A percentile compares a stretch with the other conserved stretches of the same genome.
Conservation (phyloP, 1,140 invertebrate genomes). For the Agrilus planipennis region DNA sequence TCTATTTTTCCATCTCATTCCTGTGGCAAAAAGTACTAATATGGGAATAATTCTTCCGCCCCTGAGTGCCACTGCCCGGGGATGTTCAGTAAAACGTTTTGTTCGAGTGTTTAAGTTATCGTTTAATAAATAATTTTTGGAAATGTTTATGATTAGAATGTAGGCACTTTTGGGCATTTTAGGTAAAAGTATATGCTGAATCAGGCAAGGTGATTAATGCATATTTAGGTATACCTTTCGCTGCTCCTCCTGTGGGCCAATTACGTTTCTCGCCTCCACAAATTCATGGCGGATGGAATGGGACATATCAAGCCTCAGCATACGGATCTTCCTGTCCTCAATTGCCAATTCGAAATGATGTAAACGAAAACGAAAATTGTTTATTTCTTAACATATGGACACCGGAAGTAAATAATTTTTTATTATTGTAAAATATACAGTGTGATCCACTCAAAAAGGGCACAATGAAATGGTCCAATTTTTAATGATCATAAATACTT, state of each 20-base stretch:
- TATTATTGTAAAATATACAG: not conserved
- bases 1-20: not conserved
- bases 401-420: constrained; percentile 3
- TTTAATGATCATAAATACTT: too few species aligned
- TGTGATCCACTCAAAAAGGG: too few species aligned
- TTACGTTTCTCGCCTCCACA: constrained; percentile 21
- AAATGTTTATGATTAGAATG: too few species aligned
- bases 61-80: too few species aligned
- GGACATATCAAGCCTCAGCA: constrained; percentile 14
- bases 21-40: too few species aligned
- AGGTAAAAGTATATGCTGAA: constrained; percentile 15
- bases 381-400: constrained; percentile 23
- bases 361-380: constrained; percentile 20
- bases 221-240: constrained; percentile 23
- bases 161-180: constrained; percentile 2
- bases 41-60: too few species aligned
- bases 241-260: constrained; percentile 17
- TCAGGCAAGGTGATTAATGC: constrained; percentile 7
- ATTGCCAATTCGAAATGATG: constrained; percentile 10
- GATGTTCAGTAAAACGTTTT: too few species aligned
- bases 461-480: too few species aligned
- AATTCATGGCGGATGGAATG: constrained; percentile 21
- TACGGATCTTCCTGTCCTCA: constrained; percentile 19
- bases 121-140: too few species aligned
- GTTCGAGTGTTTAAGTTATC: too few species aligned